Evolutionary conservation across 2,888 invertebrate genomes (phyloP).

Genomic region (Sphinx pinastri): DNA sequence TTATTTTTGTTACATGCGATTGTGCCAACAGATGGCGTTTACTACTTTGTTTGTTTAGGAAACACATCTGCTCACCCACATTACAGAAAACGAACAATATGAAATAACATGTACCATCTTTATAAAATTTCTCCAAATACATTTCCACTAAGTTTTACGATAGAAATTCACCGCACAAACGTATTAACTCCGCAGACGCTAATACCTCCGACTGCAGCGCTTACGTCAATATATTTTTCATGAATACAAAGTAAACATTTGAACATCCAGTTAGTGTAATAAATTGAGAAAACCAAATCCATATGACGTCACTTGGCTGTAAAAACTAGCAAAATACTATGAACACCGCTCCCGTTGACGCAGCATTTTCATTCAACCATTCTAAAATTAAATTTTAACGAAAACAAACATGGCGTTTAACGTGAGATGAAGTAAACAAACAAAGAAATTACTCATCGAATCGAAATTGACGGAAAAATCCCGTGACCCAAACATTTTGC

Average conservation of each 20-base stretch:
- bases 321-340: constrained; percentile 32
- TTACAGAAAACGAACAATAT: not conserved
- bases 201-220: constrained; percentile 28
- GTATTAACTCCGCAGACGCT: constrained; percentile 33
- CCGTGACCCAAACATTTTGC: constrained; percentile 9
- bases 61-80: not conserved
- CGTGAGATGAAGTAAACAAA: constrained; percentile 27
- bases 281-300: constrained; percentile 27
- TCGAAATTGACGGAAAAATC: constrained; percentile 27
- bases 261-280: constrained; percentile 13
- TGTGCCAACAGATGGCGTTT: constrained; percentile 5
- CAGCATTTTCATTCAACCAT: constrained; percentile 42
- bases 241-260: constrained; percentile 31
- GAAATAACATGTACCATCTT: not conserved
- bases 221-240: constrained; percentile 34
- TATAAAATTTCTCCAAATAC: not conserved
- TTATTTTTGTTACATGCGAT: constrained; percentile 6
- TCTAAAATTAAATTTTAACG: constrained; percentile 42
- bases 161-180: constrained; percentile 8
- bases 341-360: constrained; percentile 40
- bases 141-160: not conserved
- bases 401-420: constrained; percentile 40
- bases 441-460: constrained; percentile 28
- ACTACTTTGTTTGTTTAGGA: not conserved
- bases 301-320: constrained; percentile 36